Base-by-base conservation (phyloP, 2,113 vertebrate genomes). In the Danionella cerebrum region DNA sequence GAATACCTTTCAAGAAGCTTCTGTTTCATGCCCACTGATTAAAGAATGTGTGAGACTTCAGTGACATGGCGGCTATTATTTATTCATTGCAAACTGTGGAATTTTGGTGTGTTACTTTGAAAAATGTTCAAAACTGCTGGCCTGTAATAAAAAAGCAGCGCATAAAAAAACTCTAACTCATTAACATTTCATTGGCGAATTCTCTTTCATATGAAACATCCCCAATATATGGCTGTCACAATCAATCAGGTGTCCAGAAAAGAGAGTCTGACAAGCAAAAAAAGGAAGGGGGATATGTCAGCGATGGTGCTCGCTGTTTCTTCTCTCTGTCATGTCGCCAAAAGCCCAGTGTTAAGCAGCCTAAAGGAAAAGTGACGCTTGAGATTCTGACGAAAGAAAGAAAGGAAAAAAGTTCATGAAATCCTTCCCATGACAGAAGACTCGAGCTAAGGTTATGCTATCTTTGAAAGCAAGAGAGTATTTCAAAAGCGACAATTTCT, bases 51-150 rank as follows among this genome's bases (percentile, higher is more conserved):
- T 85, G 88, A 90, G 89, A 91, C 88, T 89, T 87, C 88, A 88
- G 86, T 94, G 89, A 91, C 90, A 90, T 87, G 88, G 80, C 84
- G 85, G 86, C 21, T 87, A 92, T 93, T 88, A 93, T 89, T 93
- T 91, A 92, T 93, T 93, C 90, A 96, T 86, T 83, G 90, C 90
- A 93, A 93, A 94, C 91, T 91, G 90, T 88, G 86, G 88, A 89
- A 90, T 91, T 93, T 91, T 88, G 86, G 87, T 86, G 87, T 89
- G 88, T 86, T 90, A 84, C 89, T 93, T 90, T 93, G 91, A 95
- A 96, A 93, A 93, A 92, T 91, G 88, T 90, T 91, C 89, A 92
- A 92, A 89, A 93, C 88, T 91, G 89, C 89, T 83, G 87, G 90
- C 87, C 82, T 90, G 80, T 91, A 92, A 90, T 90, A 90, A 92